Base-by-base conservation (phyloP, 2,113 vertebrate species). In the Alces alces region DNA sequence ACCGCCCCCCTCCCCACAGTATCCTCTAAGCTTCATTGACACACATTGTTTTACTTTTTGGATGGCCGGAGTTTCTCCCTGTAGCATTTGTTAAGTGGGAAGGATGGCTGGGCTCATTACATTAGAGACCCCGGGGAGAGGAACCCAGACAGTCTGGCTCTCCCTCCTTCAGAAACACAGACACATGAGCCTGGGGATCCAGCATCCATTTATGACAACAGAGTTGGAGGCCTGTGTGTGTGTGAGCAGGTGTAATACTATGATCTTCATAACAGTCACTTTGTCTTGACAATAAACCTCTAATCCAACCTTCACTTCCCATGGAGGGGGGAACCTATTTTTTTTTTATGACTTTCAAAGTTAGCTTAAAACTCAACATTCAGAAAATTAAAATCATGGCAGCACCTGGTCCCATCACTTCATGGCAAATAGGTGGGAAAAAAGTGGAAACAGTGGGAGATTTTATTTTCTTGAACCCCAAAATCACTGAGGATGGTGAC, bases 281-380 rank as follows among this genome's bases (percentile, higher is more conserved):
- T 84, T 89, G 27, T 55, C 91, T 43, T 94, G 5, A n/a, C 4
- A 54, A 19, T 98, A 96, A 98, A 91, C 92, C 61, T 93, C 87
- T 97, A 86, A 98, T 95, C 19, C 55, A 79, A 89, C 16, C 96
- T 97, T 96, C 89, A 90, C 92, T 98, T 97, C 94, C 95, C 91
- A 33, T 27, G 91, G 96, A 82, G 50, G 57, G 70, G 25, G n/a
- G 80, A 61, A 91, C 58, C 86, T 97, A 84, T 96, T 84, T 96
- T 89, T 89, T 82, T 98, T 90, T 97, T 97, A 97, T 82, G 96
- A 73, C 36, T 92, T 98, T 97, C 92, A 86, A 70, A 70, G 19
- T 36, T 70, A 36, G 66, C 66, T 70, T 23, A 70, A 39, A 39
- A 23, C n/a, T 70, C 66, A 70, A 6, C n/a, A 70, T 70, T 70